Evolutionary conservation across 1,140 invertebrate species (phyloP).

Genomic region (Aporrectodea caliginosa): DNA sequence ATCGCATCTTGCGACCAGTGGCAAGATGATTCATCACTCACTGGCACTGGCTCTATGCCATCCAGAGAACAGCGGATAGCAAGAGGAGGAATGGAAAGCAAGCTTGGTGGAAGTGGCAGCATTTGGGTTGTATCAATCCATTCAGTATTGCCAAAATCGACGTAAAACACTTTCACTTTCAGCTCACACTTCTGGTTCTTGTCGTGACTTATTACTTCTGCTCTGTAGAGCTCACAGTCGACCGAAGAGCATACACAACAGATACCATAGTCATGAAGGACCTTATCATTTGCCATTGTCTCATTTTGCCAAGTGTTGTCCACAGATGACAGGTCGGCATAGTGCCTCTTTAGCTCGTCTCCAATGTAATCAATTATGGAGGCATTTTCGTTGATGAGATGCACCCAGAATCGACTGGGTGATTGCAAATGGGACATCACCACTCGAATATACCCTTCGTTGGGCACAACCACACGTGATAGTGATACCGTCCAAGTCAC

Average conservation of each 20-base stretch:
- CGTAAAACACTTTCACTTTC: neutral
- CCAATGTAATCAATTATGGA: neutral
- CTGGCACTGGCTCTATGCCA: neutral
- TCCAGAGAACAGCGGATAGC: neutral
- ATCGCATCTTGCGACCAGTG: neutral
- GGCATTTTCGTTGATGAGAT: neutral
- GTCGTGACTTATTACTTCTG: neutral
- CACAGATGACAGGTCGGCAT: neutral
- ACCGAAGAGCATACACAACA: neutral
- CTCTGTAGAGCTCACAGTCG: neutral
- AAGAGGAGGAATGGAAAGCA: neutral
- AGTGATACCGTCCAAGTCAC: too few species aligned
- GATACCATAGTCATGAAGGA: neutral
- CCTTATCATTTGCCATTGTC: neutral
- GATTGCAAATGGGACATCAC: neutral
- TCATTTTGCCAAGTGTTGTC: neutral
- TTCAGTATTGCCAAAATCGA: neutral
- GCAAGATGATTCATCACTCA: too few species aligned
- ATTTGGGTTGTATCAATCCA: neutral
- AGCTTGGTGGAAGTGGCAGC: neutral
- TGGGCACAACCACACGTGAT: neutral
- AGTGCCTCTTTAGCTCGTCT: neutral
- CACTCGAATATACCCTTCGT: neutral
- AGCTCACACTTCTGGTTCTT: neutral
- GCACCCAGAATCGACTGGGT: neutral